phyloP scores from a whole-genome alignment of 1,140 invertebrate genomes.

The Lethocerus indicus region DNA sequence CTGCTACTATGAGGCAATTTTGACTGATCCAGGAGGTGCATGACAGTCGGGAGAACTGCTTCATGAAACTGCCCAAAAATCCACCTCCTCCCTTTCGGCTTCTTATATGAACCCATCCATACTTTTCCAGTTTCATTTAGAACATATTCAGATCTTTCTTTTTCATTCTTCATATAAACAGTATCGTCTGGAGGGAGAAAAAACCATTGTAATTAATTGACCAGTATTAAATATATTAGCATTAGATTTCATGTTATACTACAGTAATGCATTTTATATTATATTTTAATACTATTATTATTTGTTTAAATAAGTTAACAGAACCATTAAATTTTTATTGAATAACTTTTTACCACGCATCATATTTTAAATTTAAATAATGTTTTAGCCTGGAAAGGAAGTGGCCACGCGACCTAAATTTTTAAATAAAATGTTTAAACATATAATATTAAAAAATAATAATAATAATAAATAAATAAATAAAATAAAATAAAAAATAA shows the following conservation, averaged over 20 bases:
- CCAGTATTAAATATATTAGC: too few relatives aligned
- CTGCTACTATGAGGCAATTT: conserved; percentile 40
- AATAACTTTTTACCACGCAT: background rate
- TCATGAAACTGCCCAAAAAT: conserved; percentile 59
- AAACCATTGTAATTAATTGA: background rate
- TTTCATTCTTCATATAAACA: conserved; percentile 47
- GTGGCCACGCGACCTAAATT: too few relatives aligned
- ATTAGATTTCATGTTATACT: too few relatives aligned
- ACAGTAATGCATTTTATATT: background rate
- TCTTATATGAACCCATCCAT: conserved; percentile 48
- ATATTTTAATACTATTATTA: background rate
- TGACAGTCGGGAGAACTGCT: conserved; percentile 39
- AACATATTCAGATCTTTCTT: conserved; percentile 47
- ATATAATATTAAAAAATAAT: too few relatives aligned
- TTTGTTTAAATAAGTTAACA: background rate
- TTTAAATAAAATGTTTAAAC: too few relatives aligned
- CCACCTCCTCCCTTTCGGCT: conserved; percentile 49
- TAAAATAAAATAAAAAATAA: background rate
- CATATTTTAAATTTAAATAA: background rate
- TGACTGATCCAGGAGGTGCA: conserved; percentile 42
- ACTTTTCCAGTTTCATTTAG: conserved; percentile 59
- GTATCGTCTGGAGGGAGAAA: conserved; percentile 30
- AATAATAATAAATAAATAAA: background rate
- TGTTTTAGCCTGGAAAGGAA: too few relatives aligned
- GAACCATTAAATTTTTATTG: too few relatives aligned